Evolutionary conservation across 2,797 vertebrate species (phyloP).

Genomic region (Anableps anableps): DNA sequence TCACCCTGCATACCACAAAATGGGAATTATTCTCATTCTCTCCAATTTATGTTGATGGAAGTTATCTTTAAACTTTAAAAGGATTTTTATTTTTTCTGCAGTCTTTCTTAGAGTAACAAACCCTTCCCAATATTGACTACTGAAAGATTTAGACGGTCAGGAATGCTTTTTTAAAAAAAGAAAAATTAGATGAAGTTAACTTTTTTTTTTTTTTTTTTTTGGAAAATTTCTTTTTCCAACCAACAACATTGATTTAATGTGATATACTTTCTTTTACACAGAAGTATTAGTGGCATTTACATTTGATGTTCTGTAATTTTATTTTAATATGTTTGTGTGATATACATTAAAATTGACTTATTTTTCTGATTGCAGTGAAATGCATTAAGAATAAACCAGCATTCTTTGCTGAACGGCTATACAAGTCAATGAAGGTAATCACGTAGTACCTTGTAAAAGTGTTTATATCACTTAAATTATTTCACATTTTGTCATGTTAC

Average conservation of each 20-base stretch:
- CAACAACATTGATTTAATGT: background rate
- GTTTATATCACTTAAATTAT: background rate
- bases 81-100: background rate
- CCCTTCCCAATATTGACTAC: background rate
- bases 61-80: background rate
- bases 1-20: background rate
- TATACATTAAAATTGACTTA: background rate
- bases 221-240: background rate
- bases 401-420: slow-evolving; percentile 94
- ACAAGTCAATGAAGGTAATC: slow-evolving; percentile 98
- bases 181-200: background rate
- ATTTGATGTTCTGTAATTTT: background rate
- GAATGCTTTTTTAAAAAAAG: background rate
- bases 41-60: background rate
- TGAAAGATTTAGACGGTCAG: background rate
- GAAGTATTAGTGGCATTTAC: background rate
- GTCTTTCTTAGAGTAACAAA: background rate
- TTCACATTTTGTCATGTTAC: background rate
- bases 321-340: background rate
- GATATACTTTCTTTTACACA: background rate
- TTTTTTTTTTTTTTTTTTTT: background rate
- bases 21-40: background rate
- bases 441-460: background rate
- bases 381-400: slow-evolving; percentile 85
- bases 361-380: slow-evolving; percentile 84